These are phyloP conservation scores for Lutjanus erythropterus DNA, from an alignment of 2,113 vertebrate species.

Conservation along the genomic window DNA sequence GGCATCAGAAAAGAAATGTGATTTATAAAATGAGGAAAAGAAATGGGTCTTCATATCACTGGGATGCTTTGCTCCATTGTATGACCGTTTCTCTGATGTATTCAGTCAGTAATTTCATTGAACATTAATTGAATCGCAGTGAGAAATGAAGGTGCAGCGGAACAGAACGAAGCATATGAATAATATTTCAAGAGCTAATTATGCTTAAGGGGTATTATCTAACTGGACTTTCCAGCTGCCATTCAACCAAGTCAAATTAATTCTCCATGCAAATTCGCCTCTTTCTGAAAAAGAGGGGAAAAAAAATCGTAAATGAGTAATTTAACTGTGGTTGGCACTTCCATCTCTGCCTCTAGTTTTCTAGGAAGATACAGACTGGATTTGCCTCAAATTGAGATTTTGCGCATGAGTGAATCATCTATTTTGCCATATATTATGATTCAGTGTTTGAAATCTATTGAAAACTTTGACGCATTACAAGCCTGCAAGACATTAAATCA, in stretches of 20 bases:
- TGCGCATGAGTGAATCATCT: slow-evolving; percentile 9
- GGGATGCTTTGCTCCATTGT: slow-evolving; percentile 3
- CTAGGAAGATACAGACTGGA: neutral
- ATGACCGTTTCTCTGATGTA: slow-evolving; percentile 44
- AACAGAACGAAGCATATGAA: slow-evolving; percentile 62
- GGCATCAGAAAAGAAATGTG: slow-evolving; percentile 11
- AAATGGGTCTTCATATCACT: slow-evolving; percentile 14
- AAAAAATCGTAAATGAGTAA: slow-evolving; percentile 21
- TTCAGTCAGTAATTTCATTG: slow-evolving; percentile 52
- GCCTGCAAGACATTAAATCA: neutral
- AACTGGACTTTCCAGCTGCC: slow-evolving; percentile 63
- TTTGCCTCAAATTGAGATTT: slow-evolving; percentile 11
- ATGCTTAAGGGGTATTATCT: slow-evolving; percentile 55
- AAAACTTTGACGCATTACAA: too few relatives aligned
- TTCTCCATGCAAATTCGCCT: slow-evolving; percentile 56
- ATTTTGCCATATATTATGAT: slow-evolving; percentile 18
- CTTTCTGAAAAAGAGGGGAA: slow-evolving; percentile 14
- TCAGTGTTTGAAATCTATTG: neutral
- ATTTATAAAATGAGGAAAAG: neutral
- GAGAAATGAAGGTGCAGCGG: slow-evolving; percentile 52
- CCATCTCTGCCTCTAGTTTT: slow-evolving; percentile 4
- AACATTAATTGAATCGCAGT: slow-evolving; percentile 58
- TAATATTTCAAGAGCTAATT: slow-evolving; percentile 73
- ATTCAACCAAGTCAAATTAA: slow-evolving; percentile 65
- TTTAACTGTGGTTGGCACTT: slow-evolving; percentile 1